A percentile compares a stretch with the other conserved stretches of the same genome.
These are phyloP conservation scores for Drosophila macrospina DNA, from an alignment of 2,888 invertebrate genomes.

Conservation along the genomic window DNA sequence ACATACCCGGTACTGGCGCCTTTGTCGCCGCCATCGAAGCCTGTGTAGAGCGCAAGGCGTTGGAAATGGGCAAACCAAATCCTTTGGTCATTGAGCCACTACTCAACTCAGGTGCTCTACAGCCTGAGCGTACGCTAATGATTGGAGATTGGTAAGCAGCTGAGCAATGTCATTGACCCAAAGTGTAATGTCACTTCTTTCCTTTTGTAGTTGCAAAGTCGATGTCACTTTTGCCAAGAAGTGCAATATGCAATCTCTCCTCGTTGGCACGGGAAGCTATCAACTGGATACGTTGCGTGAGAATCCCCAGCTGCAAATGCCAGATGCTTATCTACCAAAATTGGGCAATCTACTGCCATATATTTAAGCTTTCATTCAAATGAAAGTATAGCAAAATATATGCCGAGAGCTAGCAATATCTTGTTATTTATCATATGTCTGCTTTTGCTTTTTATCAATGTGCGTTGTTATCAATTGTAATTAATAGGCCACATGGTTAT, in stretches of 20 bases:
- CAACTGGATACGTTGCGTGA: conserved; percentile 86
- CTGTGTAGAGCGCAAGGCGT: conserved; percentile 91
- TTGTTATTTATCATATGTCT: conserved; percentile 8
- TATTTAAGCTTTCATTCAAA: conserved; percentile 34
- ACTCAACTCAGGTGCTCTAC: conserved; percentile 89
- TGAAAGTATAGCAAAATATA: background rate
- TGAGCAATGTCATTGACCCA: conserved; percentile 1
- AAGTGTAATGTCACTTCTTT: background rate
- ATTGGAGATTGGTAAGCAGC: conserved; percentile 84
- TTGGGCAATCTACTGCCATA: conserved; percentile 89
- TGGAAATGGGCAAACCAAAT: conserved; percentile 96
- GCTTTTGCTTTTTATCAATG: conserved; percentile 4
- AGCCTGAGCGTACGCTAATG: conserved; percentile 90
- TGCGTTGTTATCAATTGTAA: background rate
- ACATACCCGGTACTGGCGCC: conserved; percentile 93
- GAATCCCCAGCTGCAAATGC: conserved; percentile 88
- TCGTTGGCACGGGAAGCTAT: conserved; percentile 95
- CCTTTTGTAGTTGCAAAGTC: conserved; percentile 91
- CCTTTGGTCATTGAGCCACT: conserved; percentile 91
- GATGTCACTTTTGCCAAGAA: conserved; percentile 95
- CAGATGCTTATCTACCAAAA: conserved; percentile 90
- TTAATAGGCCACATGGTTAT: conserved; percentile 12
- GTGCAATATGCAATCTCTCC: conserved; percentile 94
- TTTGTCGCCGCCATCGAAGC: conserved; percentile 94
- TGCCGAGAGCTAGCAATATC: background rate